Conservation (phyloP, 2,797 vertebrate genomes). For the Carapus acus region DNA sequence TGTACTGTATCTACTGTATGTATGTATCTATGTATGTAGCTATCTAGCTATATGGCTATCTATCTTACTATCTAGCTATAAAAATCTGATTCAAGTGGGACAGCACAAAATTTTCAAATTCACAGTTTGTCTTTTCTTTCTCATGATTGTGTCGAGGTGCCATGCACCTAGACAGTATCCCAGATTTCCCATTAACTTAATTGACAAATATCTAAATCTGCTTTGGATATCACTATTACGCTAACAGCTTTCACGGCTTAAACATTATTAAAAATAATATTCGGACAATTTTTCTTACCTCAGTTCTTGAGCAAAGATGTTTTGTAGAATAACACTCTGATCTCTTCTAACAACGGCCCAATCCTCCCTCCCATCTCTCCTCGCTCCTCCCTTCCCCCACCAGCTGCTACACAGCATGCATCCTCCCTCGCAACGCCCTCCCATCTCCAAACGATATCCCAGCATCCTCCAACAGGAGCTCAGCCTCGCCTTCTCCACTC, state of each 20-base stretch:
- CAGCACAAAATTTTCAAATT: too few relatives aligned
- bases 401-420: constrained; percentile 53
- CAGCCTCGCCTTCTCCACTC: constrained; percentile 41
- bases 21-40: too few relatives aligned
- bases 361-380: constrained; percentile 28
- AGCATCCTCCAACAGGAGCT: constrained; percentile 47
- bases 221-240: neutral
- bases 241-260: neutral
- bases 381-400: constrained; percentile 62
- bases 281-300: constrained; percentile 59
- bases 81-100: too few relatives aligned
- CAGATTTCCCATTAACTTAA: neutral
- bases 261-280: too few relatives aligned
- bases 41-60: too few relatives aligned
- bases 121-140: too few relatives aligned
- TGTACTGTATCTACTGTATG: too few relatives aligned
- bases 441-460: constrained; percentile 37
- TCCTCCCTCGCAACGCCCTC: constrained; percentile 47
- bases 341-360: constrained; percentile 44
- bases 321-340: constrained; percentile 43
- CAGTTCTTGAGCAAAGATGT: constrained; percentile 38
- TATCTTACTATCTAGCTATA: too few relatives aligned
- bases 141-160: too few relatives aligned
- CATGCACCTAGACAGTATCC: neutral
- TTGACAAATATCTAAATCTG: too few relatives aligned